phyloP scores from a whole-genome alignment of 1,140 invertebrate species.

The Rhizoglyphus robini region DNA sequence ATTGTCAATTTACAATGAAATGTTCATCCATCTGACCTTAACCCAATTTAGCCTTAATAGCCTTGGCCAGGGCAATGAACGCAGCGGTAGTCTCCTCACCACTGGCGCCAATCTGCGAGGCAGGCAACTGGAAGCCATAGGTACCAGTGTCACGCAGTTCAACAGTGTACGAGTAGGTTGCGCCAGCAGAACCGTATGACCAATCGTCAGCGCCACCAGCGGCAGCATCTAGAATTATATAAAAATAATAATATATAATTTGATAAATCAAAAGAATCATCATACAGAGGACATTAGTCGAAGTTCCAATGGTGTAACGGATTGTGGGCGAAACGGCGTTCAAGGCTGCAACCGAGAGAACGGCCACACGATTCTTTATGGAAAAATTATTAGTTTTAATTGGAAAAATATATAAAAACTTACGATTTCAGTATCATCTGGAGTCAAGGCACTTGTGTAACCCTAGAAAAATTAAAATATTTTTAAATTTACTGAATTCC shows the following conservation, averaged over 20 bases:
- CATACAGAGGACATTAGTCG: conserved; percentile 17
- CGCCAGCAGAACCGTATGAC: conserved; percentile 26
- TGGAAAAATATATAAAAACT: neutral
- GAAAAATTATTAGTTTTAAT: too few species aligned
- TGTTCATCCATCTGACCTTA: too few species aligned
- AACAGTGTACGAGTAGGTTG: conserved; percentile 36
- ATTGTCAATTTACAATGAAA: too few species aligned
- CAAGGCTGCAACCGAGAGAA: neutral
- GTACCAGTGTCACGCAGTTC: conserved; percentile 35
- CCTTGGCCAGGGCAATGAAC: neutral
- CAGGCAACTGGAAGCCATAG: conserved; percentile 41
- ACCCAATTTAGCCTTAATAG: too few species aligned
- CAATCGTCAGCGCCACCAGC: conserved; percentile 26
- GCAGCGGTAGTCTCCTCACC: neutral
- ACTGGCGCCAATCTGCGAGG: conserved; percentile 41
- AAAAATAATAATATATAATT: neutral
- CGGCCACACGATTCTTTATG: neutral
- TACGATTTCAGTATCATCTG: neutral
- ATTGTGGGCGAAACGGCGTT: conserved; percentile 37
- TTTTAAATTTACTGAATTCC: neutral
- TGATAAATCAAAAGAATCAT: neutral
- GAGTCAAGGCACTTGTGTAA: too few species aligned
- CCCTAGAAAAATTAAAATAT: too few species aligned
- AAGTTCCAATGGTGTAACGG: conserved; percentile 30
- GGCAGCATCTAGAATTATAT: conserved; percentile 21